Evolutionary conservation across 2,888 invertebrate species (phyloP), one percentile per base, ranked within the genome.

Genomic region (Agapetus fuscipes): DNA sequence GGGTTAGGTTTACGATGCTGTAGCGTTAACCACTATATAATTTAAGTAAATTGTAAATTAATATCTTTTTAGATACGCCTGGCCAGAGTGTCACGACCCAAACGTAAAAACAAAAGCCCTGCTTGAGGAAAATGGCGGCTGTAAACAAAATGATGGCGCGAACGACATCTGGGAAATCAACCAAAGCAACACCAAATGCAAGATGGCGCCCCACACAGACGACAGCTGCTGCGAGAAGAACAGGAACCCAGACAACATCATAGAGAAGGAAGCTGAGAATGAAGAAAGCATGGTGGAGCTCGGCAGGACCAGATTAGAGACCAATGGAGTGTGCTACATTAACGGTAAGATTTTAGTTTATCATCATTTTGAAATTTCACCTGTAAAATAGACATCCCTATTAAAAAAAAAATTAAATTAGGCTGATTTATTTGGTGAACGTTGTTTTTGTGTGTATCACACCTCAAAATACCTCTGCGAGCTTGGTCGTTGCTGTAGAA

Each of bases 271-370:
- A 33, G 6, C 49, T 48, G 17, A 43, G 27, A 64, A 62, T 16
- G 59, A 66, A 15, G 56, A 59, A 1, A 60, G 62, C 24, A 75
- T 94, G 66, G 62, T 69, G 25, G 78, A 83, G 55, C 76, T 75
- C 10, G 76, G 77, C 0, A 70, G 80, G 45, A 76, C 71, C 2
- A 64, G 65, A n/a, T 65, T 90, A 49, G 66, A 76, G 17, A 56
- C 77, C 0, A 82, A 96, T 54, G 82, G 81, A 43, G 90, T 95
- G 17, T 84, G 89, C 54, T 98, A 98, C 60, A 98, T 98, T 29
- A 94, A 91, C 64, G 95, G 95, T 95, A 60, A 61, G 64, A n/a
- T n/a, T n/a, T n/a, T n/a, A n/a, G 54, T 24, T 24, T 24, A 24
- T 24, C 7, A 24, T n/a, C 25, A n/a, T n/a, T n/a, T n/a, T n/a